phyloP scores from a whole-genome alignment of 2,113 vertebrate genomes.

The Bungarus multicinctus region DNA sequence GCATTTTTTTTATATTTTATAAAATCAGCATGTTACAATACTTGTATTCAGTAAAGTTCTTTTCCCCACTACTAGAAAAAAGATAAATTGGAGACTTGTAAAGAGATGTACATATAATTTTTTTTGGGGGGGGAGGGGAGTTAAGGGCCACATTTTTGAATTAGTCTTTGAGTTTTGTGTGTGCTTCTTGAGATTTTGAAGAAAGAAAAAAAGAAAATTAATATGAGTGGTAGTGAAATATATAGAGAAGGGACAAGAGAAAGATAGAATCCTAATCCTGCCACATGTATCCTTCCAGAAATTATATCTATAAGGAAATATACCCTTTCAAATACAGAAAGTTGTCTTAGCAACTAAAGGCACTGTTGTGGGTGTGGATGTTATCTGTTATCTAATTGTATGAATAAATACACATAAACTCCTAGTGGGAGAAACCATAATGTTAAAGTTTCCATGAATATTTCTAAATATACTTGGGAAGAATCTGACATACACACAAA shows the following conservation, averaged over 20 bases:
- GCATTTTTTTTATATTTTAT: background rate
- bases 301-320: background rate
- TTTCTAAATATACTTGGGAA: background rate
- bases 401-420: background rate
- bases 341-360: background rate
- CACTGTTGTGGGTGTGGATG: background rate
- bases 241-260: background rate
- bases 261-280: background rate
- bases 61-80: background rate
- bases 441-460: background rate
- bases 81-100: background rate
- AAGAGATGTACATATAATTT: background rate
- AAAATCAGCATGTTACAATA: background rate
- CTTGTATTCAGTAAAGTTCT: background rate
- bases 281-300: background rate
- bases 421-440: background rate
- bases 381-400: background rate
- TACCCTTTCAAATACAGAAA: background rate
- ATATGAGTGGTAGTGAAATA: background rate
- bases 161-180: background rate
- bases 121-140: background rate
- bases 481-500: background rate
- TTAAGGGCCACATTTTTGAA: background rate
- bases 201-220: background rate
- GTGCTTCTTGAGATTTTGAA: background rate